A percentile compares a stretch with the other conserved stretches of the same genome.
Evolutionary conservation across 2,113 vertebrate species (phyloP).

Genomic region (Crotalus helleri): DNA sequence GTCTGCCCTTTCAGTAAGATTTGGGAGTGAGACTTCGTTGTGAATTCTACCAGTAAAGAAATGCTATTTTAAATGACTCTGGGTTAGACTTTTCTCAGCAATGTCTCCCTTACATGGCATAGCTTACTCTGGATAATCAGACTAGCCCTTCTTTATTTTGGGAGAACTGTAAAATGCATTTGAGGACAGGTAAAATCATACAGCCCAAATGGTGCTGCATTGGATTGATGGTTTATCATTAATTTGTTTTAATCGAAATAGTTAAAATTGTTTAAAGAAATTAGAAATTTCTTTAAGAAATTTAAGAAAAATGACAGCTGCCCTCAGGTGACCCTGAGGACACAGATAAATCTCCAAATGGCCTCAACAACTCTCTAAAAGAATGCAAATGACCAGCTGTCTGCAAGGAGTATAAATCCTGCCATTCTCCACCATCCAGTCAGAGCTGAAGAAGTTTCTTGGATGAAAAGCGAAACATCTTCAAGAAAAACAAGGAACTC

Average conservation of each 20-base stretch:
- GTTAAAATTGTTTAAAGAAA: neutral
- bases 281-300: neutral
- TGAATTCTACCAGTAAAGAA: neutral
- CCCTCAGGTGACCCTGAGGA: no score
- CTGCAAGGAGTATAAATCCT: no score
- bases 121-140: neutral
- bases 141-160: neutral
- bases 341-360: no score
- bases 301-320: no score
- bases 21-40: neutral
- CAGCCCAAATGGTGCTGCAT: neutral
- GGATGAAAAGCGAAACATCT: no score
- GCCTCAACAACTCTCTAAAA: no score
- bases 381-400: no score
- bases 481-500: no score
- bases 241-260: neutral
- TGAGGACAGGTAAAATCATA: neutral
- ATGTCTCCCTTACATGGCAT: neutral
- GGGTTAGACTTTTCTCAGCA: neutral
- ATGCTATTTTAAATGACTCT: neutral
- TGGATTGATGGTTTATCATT: neutral
- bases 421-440: no score
- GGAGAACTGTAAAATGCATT: neutral
- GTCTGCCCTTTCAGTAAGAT: neutral
- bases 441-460: no score